Percentiles rank a stretch among this genome's conserved stretches.
phyloP scores from a whole-genome alignment of 2,888 invertebrate species.

The Spodoptera exigua region DNA sequence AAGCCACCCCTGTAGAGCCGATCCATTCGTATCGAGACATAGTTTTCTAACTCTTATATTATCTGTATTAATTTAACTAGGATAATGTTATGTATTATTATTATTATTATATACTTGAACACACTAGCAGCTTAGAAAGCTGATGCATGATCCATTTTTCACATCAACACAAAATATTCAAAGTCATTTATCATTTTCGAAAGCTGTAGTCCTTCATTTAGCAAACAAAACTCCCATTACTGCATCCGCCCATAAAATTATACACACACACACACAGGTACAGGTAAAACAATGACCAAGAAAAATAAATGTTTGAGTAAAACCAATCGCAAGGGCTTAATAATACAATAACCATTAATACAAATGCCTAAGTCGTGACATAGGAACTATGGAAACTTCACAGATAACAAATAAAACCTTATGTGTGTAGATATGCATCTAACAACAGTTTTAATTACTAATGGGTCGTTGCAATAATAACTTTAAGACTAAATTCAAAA shows the following conservation, averaged over 20 bases:
- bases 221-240: background rate
- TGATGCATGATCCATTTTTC: no score
- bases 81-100: background rate
- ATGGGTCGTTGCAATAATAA: constrained; percentile 10
- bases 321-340: constrained; percentile 50
- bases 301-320: constrained; percentile 15
- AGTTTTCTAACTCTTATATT: no score
- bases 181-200: no score
- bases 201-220: background rate
- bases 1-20: no score
- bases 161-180: background rate
- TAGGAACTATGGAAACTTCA: constrained; percentile 51
- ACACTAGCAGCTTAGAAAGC: no score
- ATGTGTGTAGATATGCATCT: constrained; percentile 6
- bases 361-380: constrained; percentile 59
- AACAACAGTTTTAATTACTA: constrained; percentile 44
- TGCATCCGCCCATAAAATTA: background rate
- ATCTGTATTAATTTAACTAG: no score
- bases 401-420: constrained; percentile 43
- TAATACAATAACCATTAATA: constrained; percentile 37
- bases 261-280: background rate
- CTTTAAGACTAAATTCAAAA: constrained; percentile 9
- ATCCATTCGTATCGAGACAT: no score
- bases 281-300: constrained; percentile 8
- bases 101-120: no score